Evolutionary conservation across 2,797 vertebrate species (phyloP), one percentile per base, ranked within the genome.

Genomic region (Hephaestus fuliginosus): DNA sequence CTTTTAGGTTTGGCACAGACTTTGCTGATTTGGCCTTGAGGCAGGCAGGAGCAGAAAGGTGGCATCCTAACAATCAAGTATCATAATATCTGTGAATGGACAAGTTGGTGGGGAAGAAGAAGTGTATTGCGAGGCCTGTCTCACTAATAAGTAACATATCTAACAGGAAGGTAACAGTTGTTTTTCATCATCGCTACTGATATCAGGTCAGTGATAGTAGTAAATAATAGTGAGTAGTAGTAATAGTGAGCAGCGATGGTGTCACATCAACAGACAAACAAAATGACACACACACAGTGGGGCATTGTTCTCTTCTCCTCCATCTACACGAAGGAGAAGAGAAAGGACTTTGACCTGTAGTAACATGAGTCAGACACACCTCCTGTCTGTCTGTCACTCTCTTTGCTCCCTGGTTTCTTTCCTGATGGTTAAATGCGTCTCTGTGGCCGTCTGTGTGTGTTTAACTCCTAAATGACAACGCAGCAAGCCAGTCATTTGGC

Each of bases 321-420:
- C 11, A 5, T 17, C 11, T 28, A 11, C 62, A 66, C 48, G 52
- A 14, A 39, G 51, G 30, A 49, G 49, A 49, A 20, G 11, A 20
- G 17, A 44, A 18, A 22, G 64, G 33, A 67, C 43, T 65, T 62
- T 22, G 46, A 60, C 48, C 22, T 53, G 43, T 57, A 65, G n/a
- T 64, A 33, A 33, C 14, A 1, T 25, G 20, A 49, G 28, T 71
- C 69, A 68, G 7, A 49, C 2, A 15, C 52, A 43, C 39, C 20
- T 20, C 1, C 71, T 9, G 11, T 55, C 70, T 43, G 36, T 39
- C 7, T 53, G 30, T 55, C 25, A 2, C 7, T 22, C 9, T 69
- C 20, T 69, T 44, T 74, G 71, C n/a, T 52, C n/a, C 36, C 17
- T 63, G 48, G n/a, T 61, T 60, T 51, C n/a, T 51, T 51, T 71